Conservation (phyloP, 2,113 vertebrate genomes). For the Harpagus bidentatus region DNA sequence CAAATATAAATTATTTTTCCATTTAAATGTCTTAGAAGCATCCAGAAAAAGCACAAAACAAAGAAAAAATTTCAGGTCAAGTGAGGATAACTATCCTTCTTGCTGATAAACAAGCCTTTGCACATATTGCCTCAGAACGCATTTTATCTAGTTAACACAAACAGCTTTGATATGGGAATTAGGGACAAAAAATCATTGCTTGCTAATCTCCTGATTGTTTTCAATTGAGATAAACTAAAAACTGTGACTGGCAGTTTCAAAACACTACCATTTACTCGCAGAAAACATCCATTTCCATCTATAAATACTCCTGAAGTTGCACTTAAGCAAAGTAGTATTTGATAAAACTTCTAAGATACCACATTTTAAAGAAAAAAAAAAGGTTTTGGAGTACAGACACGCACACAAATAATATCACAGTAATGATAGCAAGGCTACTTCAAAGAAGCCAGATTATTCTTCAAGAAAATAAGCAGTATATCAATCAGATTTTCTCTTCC, state of each 20-base stretch:
- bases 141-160: slow-evolving; percentile 37
- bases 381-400: accelerated
- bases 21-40: not conserved
- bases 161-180: slow-evolving; percentile 45
- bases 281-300: not conserved
- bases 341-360: not conserved
- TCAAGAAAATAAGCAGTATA: not conserved
- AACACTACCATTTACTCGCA: not conserved
- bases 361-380: not conserved
- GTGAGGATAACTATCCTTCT: slow-evolving; percentile 20
- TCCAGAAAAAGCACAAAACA: not conserved
- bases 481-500: not conserved
- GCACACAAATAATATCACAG: accelerated
- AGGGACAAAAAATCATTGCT: slow-evolving; percentile 20
- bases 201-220: slow-evolving; percentile 29
- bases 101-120: not conserved
- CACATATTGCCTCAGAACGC: not conserved
- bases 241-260: not conserved
- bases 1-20: not conserved
- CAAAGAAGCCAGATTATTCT: not conserved
- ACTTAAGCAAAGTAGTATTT: not conserved
- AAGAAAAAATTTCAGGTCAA: not conserved
- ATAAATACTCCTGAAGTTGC: not conserved
- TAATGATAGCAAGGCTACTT: not conserved
- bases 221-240: not conserved